Evolutionary conservation across 2,113 vertebrate species (phyloP).

Genomic region (Rhinichthys klamathensis): DNA sequence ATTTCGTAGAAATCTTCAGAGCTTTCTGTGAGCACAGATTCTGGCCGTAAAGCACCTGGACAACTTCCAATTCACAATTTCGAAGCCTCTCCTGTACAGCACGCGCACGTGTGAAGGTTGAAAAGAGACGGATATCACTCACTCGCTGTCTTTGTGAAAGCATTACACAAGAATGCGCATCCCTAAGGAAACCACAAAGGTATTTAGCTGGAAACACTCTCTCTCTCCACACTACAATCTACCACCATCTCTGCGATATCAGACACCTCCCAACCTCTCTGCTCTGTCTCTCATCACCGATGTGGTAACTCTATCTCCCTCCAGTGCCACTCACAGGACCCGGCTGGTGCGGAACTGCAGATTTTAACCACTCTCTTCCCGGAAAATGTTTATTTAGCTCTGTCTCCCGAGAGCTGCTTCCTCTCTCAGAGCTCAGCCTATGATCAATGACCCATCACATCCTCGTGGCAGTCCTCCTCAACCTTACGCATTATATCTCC

Average conservation of each 20-base stretch:
- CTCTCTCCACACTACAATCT: slow-evolving; percentile 17
- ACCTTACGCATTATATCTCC: slow-evolving; percentile 46
- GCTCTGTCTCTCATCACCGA: slow-evolving; percentile 21
- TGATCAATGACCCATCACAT: slow-evolving; percentile 58
- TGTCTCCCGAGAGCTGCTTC: slow-evolving; percentile 36
- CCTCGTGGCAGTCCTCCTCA: slow-evolving; percentile 44
- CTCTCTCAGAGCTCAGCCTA: slow-evolving; percentile 33
- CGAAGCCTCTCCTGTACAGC: background rate
- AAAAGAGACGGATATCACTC: slow-evolving; percentile 4
- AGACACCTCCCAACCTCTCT: slow-evolving; percentile 17
- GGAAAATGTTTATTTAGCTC: slow-evolving; percentile 53
- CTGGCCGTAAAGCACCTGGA: background rate
- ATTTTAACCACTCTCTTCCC: slow-evolving; percentile 51
- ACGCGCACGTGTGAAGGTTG: background rate
- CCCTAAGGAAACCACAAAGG: slow-evolving; percentile 29
- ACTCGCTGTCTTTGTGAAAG: background rate
- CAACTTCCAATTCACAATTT: background rate
- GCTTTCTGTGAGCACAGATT: background rate
- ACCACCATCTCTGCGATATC: background rate
- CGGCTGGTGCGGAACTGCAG: slow-evolving; percentile 22
- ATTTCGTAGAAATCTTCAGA: background rate
- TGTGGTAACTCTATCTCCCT: slow-evolving; percentile 43
- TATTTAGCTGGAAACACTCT: slow-evolving; percentile 12
- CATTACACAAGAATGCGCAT: background rate
- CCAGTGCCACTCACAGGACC: slow-evolving; percentile 42